Evolutionary conservation across 2,888 invertebrate species (phyloP).

Genomic region (Philereme transversata): DNA sequence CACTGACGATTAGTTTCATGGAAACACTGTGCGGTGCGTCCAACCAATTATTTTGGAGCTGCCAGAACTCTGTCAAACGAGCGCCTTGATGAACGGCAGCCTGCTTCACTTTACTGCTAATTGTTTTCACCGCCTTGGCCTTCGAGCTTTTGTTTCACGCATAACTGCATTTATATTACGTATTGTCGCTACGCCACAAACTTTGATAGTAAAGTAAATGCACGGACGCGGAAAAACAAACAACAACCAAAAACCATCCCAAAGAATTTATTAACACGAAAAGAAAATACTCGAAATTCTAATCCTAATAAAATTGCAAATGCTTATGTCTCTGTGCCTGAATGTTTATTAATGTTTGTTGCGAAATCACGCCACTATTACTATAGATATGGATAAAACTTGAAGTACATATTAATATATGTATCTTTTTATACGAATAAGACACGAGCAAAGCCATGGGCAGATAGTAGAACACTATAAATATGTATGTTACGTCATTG

Average conservation of each 20-base stretch:
- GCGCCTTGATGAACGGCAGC: slow-evolving; percentile 60
- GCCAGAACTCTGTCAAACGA: slow-evolving; percentile 49
- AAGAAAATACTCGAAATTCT: slow-evolving; percentile 8
- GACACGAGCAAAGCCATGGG: too few species aligned
- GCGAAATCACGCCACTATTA: too few species aligned
- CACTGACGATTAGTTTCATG: slow-evolving; percentile 46
- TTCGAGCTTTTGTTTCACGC: slow-evolving; percentile 41
- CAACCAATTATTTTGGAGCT: slow-evolving; percentile 61
- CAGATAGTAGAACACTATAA: slow-evolving; percentile 37
- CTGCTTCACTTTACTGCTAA: slow-evolving; percentile 56
- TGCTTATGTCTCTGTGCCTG: too few species aligned
- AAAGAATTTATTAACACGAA: not conserved
- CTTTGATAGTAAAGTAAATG: slow-evolving; percentile 36
- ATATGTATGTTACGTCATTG: slow-evolving; percentile 33
- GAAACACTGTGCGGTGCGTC: slow-evolving; percentile 44
- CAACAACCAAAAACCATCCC: slow-evolving; percentile 29
- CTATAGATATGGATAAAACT: too few species aligned
- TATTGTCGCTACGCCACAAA: slow-evolving; percentile 40
- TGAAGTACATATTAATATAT: too few species aligned
- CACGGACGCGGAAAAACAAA: slow-evolving; percentile 29
- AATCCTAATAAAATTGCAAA: too few species aligned
- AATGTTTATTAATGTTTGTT: too few species aligned
- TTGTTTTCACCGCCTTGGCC: slow-evolving; percentile 51
- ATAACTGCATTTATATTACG: slow-evolving; percentile 44
- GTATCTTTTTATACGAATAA: too few species aligned